A percentile compares a stretch with the other conserved stretches of the same genome.
These are phyloP conservation scores for Oikopleura dioica DNA, from an alignment of 23 tunicate genomes.

Conservation along the genomic window DNA sequence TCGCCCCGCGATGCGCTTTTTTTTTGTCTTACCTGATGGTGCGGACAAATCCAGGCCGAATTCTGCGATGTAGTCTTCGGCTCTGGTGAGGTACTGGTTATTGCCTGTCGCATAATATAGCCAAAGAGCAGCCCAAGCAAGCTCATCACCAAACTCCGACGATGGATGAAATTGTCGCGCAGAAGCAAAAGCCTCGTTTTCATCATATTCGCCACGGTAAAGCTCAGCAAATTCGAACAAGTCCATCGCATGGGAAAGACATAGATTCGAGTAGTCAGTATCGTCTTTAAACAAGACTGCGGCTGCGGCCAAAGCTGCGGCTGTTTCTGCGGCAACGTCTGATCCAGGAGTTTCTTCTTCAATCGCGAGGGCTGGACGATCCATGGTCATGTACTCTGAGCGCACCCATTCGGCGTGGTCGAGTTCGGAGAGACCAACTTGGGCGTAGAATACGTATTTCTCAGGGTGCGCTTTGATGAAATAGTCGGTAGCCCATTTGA, in stretches of 20 bases:
- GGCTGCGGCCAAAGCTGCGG: constrained; percentile 94
- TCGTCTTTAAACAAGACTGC: constrained; percentile 36
- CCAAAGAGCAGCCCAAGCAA: constrained; percentile 81
- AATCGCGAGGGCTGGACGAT: constrained; percentile 44
- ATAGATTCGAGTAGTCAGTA: constrained; percentile 23
- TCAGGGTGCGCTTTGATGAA: constrained; percentile 72
- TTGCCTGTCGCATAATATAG: constrained; percentile 47
- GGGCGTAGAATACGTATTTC: constrained; percentile 45
- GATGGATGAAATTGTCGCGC: constrained; percentile 48
- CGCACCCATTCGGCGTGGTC: constrained; percentile 44
- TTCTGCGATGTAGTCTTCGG: constrained; percentile 19
- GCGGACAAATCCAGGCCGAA: neutral
- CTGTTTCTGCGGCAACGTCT: constrained; percentile 64
- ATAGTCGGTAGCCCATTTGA: constrained; percentile 93
- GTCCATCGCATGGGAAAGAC: constrained; percentile 42
- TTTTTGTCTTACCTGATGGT: no score
- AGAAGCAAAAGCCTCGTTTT: constrained; percentile 38
- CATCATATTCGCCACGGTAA: constrained; percentile 44
- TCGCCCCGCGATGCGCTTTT: no score
- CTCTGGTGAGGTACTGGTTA: constrained; percentile 18
- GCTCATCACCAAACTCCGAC: constrained; percentile 38
- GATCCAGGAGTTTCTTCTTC: constrained; percentile 31
- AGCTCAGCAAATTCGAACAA: constrained; percentile 51
- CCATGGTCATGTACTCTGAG: constrained; percentile 38
- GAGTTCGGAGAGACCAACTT: constrained; percentile 14